These are phyloP conservation scores for Reinhardtius hippoglossoides DNA, from an alignment of 2,113 vertebrate genomes.

Conservation along the genomic window DNA sequence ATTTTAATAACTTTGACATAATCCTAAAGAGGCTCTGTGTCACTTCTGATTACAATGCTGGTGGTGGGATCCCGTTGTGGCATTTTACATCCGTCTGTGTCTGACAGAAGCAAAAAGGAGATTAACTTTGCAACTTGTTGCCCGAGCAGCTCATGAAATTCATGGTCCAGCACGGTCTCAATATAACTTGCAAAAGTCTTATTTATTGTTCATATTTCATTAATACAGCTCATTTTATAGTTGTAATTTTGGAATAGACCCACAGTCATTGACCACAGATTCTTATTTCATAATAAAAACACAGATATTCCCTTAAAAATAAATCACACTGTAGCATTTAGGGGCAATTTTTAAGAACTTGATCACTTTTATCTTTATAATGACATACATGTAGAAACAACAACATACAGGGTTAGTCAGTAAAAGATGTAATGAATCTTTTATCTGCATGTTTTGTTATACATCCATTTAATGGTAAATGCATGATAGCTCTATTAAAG, in stretches of 20 bases:
- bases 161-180: not conserved
- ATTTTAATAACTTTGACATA: slow-evolving; percentile 48
- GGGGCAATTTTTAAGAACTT: not conserved
- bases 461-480: too few relatives aligned
- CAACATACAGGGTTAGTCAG: too few relatives aligned
- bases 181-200: not conserved
- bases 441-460: too few relatives aligned
- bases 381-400: too few relatives aligned
- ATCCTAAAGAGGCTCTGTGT: slow-evolving; percentile 49
- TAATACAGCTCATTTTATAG: not conserved
- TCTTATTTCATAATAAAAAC: not conserved
- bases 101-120: slow-evolving; percentile 34
- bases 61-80: not conserved
- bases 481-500: not conserved
- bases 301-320: not conserved
- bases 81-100: slow-evolving; percentile 26
- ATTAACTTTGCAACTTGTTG: slow-evolving; percentile 39
- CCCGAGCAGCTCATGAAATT: not conserved
- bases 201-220: not conserved
- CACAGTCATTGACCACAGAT: not conserved
- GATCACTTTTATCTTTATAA: too few relatives aligned
- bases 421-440: too few relatives aligned
- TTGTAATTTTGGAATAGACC: not conserved
- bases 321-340: not conserved
- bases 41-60: slow-evolving; percentile 48